Base-by-base conservation (phyloP, 2,797 vertebrate genomes). In the Sebastes steindachneri region DNA sequence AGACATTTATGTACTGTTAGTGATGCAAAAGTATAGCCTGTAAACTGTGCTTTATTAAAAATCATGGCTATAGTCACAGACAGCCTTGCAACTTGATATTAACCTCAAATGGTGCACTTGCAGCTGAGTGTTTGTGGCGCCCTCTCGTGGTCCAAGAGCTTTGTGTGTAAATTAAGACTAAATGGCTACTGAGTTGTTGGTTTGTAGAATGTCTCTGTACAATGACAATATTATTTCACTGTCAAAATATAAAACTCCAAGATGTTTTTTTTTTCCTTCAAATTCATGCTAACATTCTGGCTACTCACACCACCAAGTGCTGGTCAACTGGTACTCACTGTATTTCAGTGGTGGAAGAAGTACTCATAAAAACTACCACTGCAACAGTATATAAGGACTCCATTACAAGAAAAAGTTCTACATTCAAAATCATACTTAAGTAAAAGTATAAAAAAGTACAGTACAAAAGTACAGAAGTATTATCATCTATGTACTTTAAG, bases 141-240 rank as follows among this genome's bases (percentile, higher is more conserved):
- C 77, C 77, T 77, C 82, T 68, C 5, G 65, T 76, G 80, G 68
- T 17, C 9, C 55, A 9, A 54, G 4, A 29, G 28, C 21, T 48
- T 1, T 51, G 9, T 70, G 41, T 45, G 48, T 51, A 51, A 51
- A 45, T 9, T 41, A 17, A 76, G 8, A 14, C 15, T 28, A 10
- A 33, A 68, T 25, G 9, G 21, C 21, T 21, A 3, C 14, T 17
- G 21, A 63, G 17, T 28, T 17, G 2, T 17, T 62, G 45, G 33
- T 33, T 51, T 77, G 55, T 11, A 37, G 6, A 26, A 70, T 8
- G 7, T 53, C 14, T 21, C 2, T 35, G 53, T 31, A 14, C n/a
- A 67, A 15, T 48, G 11, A 55, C 8, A 63, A 59, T 10, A 51
- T 41, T 62, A 33, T 51, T 33, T 64, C 21, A 29, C 28, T 45